Evolutionary conservation across 2,113 vertebrate genomes (phyloP).

Genomic region (Caranx melampygus): DNA sequence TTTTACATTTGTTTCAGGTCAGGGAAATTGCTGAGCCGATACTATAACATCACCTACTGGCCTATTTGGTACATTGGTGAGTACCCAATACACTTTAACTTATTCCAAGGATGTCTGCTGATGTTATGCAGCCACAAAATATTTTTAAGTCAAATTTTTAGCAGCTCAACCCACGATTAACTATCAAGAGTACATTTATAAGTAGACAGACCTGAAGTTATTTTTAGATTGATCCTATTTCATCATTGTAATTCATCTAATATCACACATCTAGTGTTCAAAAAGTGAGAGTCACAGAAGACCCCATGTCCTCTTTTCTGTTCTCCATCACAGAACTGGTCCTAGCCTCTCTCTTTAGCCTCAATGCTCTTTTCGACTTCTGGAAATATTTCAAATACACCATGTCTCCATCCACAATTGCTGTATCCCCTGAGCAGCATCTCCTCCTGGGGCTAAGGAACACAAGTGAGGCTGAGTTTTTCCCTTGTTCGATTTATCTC

Average conservation of each 20-base stretch:
- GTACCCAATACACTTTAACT: conserved; percentile 44
- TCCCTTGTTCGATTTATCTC: neutral
- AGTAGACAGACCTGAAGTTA: neutral
- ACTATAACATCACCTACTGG: conserved; percentile 93
- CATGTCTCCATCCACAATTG: conserved; percentile 87
- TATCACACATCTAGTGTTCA: neutral
- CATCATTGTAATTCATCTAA: neutral
- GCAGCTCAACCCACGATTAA: neutral
- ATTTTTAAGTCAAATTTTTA: neutral
- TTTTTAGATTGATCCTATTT: too few species aligned
- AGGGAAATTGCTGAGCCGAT: conserved; percentile 90
- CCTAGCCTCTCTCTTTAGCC: conserved; percentile 90
- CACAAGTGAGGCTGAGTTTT: conserved; percentile 71
- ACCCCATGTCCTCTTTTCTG: neutral
- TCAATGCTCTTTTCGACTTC: conserved; percentile 96
- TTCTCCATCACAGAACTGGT: conserved; percentile 83
- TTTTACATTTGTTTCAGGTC: conserved; percentile 83
- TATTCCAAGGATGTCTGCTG: neutral
- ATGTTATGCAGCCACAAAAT: neutral
- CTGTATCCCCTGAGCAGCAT: conserved; percentile 89
- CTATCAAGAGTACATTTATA: neutral
- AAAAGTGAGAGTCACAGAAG: neutral
- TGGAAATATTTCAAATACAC: conserved; percentile 97
- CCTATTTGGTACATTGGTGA: conserved; percentile 97
- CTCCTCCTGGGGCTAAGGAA: conserved; percentile 87